Conservation (phyloP, 2,888 invertebrate genomes). For the Caenorhabditis zanzibari region DNA sequence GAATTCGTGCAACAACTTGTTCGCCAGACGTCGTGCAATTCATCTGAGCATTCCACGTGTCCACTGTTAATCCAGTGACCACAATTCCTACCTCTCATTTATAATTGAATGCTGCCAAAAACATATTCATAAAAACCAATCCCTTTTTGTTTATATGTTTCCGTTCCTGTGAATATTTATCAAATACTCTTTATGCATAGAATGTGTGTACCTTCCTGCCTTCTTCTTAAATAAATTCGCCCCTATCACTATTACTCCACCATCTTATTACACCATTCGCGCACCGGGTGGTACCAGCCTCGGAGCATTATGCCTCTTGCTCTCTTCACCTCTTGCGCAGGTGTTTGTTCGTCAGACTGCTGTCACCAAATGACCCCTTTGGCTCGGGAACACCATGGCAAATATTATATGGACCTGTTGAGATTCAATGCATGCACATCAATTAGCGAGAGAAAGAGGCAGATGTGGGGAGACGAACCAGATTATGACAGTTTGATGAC, state of each 20-base stretch:
- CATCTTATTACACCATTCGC: slow-evolving; percentile 42
- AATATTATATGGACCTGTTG: slow-evolving; percentile 52
- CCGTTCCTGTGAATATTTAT: slow-evolving; percentile 21
- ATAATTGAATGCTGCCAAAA: slow-evolving; percentile 41
- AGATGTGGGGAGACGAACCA: slow-evolving; percentile 41
- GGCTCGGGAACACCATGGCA: slow-evolving; percentile 3
- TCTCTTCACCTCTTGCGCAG: slow-evolving; percentile 24
- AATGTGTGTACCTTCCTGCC: slow-evolving; percentile 10
- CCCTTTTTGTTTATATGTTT: slow-evolving; percentile 7
- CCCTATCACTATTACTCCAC: slow-evolving; percentile 32
- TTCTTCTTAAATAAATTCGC: slow-evolving; percentile 30
- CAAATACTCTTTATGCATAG: slow-evolving; percentile 25
- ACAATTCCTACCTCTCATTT: slow-evolving; percentile 32
- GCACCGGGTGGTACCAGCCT: slow-evolving; percentile 53
- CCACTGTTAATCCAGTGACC: slow-evolving; percentile 58
- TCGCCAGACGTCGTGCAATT: slow-evolving; percentile 66
- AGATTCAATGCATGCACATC: slow-evolving; percentile 44
- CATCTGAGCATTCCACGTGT: slow-evolving; percentile 73
- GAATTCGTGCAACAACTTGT: slow-evolving; percentile 69
- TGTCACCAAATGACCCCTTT: slow-evolving; percentile 40
- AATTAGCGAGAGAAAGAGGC: slow-evolving; percentile 34
- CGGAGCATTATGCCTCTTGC: slow-evolving; percentile 10
- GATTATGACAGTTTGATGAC: slow-evolving; percentile 33
- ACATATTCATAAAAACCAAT: background rate
- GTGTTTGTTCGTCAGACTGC: slow-evolving; percentile 50